Base-by-base conservation (phyloP, 2,797 vertebrate genomes). In the Chelon auratus region DNA sequence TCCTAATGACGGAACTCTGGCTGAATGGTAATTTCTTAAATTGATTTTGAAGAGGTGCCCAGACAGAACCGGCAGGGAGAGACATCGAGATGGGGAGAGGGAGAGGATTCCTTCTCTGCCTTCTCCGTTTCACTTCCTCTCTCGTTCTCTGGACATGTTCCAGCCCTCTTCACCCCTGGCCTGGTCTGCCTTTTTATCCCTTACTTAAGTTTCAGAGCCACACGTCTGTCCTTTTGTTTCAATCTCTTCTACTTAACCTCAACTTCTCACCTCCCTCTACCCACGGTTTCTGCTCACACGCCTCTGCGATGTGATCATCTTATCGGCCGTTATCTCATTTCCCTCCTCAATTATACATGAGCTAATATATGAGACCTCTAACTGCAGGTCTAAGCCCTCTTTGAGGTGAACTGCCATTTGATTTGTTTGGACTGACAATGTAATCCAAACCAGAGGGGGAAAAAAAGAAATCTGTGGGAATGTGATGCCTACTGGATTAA, bases 21-120 rank as follows among this genome's bases (percentile, higher is more conserved):
- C 87, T 87, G 92, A 92, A 93, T 94, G 90, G 87, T 90, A 94
- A 93, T 93, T 92, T 88, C 83, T 90, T 87, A 90, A 92, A 93
- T 93, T 91, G 92, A 94, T 93, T 94, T 93, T 91, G 90, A 93
- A 91, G 83, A 89, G 91, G 83, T 92, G 89, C 90, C 89, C 88
- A 87, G 91, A 88, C 89, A 89, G 84, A 87, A 74, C 17, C 20
- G 48, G 64, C 81, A 75, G 64, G 63, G 59, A 68, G 78, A 85
- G 80, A 84, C 83, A 83, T 54, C 47, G 82, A 80, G 82, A 75
- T 39, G 70, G 65, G 50, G 52, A 12, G 52, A 82, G 59, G 43
- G 64, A 79, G 72, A 72, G 77, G 78, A 75, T 68, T 72, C 70
- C 79, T 82, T 54, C 4, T 18, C 58, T 26, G 36, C 62, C 42